Evolutionary conservation across 2,113 vertebrate species (phyloP), one percentile per base, ranked within the genome.

Genomic region (Crotophaga sulcirostris): DNA sequence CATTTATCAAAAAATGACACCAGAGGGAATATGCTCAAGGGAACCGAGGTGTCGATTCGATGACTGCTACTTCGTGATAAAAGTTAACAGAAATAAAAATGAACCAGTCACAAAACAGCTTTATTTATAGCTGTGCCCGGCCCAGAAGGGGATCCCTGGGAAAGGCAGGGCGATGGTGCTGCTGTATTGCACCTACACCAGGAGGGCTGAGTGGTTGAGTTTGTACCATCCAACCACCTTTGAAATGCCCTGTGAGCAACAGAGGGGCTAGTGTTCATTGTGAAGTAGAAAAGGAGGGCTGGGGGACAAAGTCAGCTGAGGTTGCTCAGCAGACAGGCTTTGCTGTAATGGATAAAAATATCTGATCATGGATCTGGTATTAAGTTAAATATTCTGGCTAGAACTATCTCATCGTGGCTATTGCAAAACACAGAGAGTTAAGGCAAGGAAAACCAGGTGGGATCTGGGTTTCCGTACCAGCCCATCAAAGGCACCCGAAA

Each of bases 1-100:
- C 95, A 96, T 97, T 97, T 95, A 96, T 96, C 96, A 96, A 96
- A 95, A 94, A 81, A 91, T 96, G 96, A 96, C 94, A 95, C 96
- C 92, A 80, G 94, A 94, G 95, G 95, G 94, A 97, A 96, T 52
- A 77, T 84, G 92, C 93, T 88, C 79, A 45, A 86, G 93, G 95
- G 95, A 97, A 26, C 79, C 11, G 72, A 95, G 93, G 95, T 96
- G 96, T 96, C 87, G 85, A 96, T 96, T 94, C 76, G 55, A 88
- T 93, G 94, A 78, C 85, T 95, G 94, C 93, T 93, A 13, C 68
- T 94, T 94, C 74, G 34, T 94, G 96, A 96, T 93, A 93, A 85
- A 96, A 95, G 87, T 94, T 88, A 97, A 68, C 96, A 91, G 93
- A 90, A 96, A 90, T 92, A 96, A 94, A 94, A 96, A 90, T 16